Evolutionary conservation across 2,888 invertebrate species (phyloP).

Genomic region (Arctia plantaginis): DNA sequence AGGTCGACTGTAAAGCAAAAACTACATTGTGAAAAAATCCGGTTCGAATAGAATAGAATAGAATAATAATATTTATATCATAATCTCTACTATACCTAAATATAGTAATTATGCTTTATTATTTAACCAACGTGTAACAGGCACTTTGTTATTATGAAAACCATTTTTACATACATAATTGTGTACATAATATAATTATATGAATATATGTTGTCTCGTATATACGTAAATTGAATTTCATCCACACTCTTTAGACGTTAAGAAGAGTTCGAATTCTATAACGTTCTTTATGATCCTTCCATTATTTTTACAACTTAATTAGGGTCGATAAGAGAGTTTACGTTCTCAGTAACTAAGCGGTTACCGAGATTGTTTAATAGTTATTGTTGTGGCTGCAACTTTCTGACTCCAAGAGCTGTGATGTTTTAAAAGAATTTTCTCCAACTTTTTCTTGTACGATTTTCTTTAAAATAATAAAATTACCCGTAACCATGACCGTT

Average conservation of each 20-base stretch:
- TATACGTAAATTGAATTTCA: background rate
- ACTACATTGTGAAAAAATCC: no score
- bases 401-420: conserved; percentile 35
- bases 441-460: conserved; percentile 17
- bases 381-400: conserved; percentile 41
- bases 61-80: no score
- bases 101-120: no score
- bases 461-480: conserved; percentile 15
- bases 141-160: background rate
- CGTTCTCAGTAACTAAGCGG: conserved; percentile 25
- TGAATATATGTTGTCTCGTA: no score
- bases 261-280: background rate
- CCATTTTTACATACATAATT: no score
- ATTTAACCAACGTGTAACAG: no score
- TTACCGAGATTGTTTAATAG: conserved; percentile 31
- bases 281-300: conserved; percentile 19
- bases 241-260: background rate
- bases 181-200: no score
- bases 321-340: conserved; percentile 27
- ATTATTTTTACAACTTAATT: conserved; percentile 32
- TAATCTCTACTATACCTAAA: no score
- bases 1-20: no score
- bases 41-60: no score
- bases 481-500: background rate
- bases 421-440: conserved; percentile 41